These are phyloP conservation scores for Bombyx huttoni DNA, from an alignment of 2,888 invertebrate genomes.

Conservation along the genomic window DNA sequence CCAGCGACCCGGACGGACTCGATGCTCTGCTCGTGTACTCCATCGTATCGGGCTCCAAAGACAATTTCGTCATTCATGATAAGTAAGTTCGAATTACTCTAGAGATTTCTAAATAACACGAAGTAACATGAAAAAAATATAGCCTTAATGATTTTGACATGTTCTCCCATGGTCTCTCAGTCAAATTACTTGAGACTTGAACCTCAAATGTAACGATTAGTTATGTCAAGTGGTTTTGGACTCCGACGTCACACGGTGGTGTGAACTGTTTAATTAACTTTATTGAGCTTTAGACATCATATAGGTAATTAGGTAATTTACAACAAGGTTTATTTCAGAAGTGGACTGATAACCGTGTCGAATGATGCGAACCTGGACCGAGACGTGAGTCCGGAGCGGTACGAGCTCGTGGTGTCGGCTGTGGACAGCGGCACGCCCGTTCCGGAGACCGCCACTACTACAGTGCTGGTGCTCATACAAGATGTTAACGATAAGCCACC, in stretches of 20 bases:
- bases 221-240: too few relatives aligned
- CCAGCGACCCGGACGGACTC: slow-evolving; percentile 85
- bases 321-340: too few relatives aligned
- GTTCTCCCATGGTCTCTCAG: too few relatives aligned
- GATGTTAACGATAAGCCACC: slow-evolving; percentile 90
- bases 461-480: slow-evolving; percentile 78
- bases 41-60: slow-evolving; percentile 80
- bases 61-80: slow-evolving; percentile 83
- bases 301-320: too few relatives aligned
- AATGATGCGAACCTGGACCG: slow-evolving; percentile 81
- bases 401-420: slow-evolving; percentile 80
- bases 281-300: too few relatives aligned
- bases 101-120: too few relatives aligned
- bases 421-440: slow-evolving; percentile 82
- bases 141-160: too few relatives aligned
- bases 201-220: too few relatives aligned
- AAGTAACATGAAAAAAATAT: too few relatives aligned
- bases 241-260: too few relatives aligned
- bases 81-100: slow-evolving; percentile 53
- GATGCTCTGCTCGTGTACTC: slow-evolving; percentile 79
- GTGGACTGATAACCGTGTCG: slow-evolving; percentile 79
- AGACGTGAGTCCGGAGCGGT: slow-evolving; percentile 76
- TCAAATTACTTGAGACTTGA: too few relatives aligned
- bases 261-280: too few relatives aligned
- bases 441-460: slow-evolving; percentile 83